Conservation (phyloP, 2,113 vertebrate species). For the Cynoglossus semilaevis region DNA sequence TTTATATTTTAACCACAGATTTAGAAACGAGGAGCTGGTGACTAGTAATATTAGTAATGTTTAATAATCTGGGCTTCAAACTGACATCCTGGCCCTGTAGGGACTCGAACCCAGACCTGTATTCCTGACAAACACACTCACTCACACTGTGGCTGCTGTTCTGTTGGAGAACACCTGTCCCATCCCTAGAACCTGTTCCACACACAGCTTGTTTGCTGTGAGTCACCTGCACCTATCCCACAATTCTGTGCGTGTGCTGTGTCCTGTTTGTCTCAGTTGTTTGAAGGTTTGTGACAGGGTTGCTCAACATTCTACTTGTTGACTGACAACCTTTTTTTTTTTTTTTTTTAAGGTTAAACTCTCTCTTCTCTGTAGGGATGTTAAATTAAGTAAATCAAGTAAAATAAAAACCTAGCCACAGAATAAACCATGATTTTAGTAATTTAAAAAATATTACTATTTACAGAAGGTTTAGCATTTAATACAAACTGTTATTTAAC, state of each 20-base stretch:
- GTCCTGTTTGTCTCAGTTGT: constrained; percentile 51
- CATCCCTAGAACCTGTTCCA: constrained; percentile 60
- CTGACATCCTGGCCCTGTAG: too few species aligned
- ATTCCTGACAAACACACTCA: constrained; percentile 8
- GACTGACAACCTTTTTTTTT: background rate
- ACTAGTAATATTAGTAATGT: too few species aligned
- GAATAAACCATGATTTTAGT: too few species aligned
- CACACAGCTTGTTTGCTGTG: constrained; percentile 61
- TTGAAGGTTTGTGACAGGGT: constrained; percentile 42
- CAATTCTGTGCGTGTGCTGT: constrained; percentile 27
- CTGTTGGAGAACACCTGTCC: constrained; percentile 39
- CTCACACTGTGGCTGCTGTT: background rate
- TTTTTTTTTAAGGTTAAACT: background rate
- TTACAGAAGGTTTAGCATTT: too few species aligned
- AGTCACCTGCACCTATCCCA: constrained; percentile 63
- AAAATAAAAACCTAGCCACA: too few species aligned
- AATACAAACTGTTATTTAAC: too few species aligned
- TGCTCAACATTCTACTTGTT: constrained; percentile 36
- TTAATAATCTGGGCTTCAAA: too few species aligned
- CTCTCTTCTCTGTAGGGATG: background rate
- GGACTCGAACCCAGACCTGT: too few species aligned
- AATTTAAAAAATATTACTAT: too few species aligned
- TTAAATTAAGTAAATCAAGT: too few species aligned
- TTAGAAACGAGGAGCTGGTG: too few species aligned
- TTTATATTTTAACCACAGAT: too few species aligned